These are phyloP conservation scores for Thymelicus sylvestris DNA, from an alignment of 2,888 invertebrate species.

Conservation along the genomic window DNA sequence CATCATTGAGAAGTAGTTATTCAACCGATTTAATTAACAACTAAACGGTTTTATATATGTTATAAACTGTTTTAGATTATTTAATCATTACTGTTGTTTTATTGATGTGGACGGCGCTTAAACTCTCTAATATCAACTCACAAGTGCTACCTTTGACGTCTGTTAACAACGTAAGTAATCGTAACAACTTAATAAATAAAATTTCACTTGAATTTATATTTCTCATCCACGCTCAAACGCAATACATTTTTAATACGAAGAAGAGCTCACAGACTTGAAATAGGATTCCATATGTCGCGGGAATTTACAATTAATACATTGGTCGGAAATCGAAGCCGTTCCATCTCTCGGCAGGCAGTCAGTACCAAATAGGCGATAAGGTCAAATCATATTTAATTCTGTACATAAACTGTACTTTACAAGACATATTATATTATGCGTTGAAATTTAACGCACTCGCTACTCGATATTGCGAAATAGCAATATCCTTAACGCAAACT, in stretches of 20 bases:
- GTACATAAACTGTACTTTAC: too few relatives aligned
- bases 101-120: neutral
- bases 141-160: neutral
- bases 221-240: neutral
- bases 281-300: too few relatives aligned
- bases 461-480: conserved; percentile 2
- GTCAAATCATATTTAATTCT: too few relatives aligned
- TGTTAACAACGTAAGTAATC: too few relatives aligned
- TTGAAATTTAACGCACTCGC: neutral
- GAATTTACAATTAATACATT: too few relatives aligned
- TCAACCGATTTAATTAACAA: conserved; percentile 41
- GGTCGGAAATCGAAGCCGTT: too few relatives aligned
- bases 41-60: conserved; percentile 12
- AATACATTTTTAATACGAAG: too few relatives aligned
- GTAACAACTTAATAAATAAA: neutral
- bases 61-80: neutral
- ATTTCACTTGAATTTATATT: neutral
- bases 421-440: too few relatives aligned
- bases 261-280: too few relatives aligned
- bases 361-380: too few relatives aligned
- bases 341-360: too few relatives aligned
- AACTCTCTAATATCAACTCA: neutral
- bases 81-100: neutral
- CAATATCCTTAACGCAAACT: conserved; percentile 23
- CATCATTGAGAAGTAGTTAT: conserved; percentile 40